Evolutionary conservation across 2,888 invertebrate species (phyloP), one percentile per base, ranked within the genome.

Genomic region (Tachina lurida): DNA sequence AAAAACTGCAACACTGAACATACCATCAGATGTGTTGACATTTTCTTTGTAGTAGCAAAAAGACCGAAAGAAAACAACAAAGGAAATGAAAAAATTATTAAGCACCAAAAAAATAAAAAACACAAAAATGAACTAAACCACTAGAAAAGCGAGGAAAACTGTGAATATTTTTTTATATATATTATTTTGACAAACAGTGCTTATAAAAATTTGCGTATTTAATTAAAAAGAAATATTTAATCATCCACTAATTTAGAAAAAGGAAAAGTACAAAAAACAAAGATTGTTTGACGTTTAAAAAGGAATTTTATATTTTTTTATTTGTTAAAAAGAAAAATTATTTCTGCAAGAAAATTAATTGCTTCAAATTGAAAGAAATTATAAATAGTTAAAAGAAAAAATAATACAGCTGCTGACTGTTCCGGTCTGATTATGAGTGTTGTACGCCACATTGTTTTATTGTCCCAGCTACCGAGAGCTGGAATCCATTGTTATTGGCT

Each of bases 361-460:
- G 22, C 17, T 39, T 60, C 17, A 62, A 62, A 47, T 60, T 77
- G 5, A 15, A 73, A 74, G 56, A 79, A 71, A 47, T 56, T 43
- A 10, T 12, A 62, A 49, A 56, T 70, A 81, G 56, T 19, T 65
- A 12, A 65, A 56, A 31, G 1, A 7, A 52, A 56, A 82, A 58
- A 76, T 63, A 79, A 79, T 63, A 58, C 15, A 65, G 67, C 78
- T 75, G 31, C 49, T 76, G 45, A n/a, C 47, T 60, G 52, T 58
- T 79, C 70, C 83, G 76, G 75, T 45, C 62, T 78, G 60, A 88
- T 78, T 76, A 91, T 91, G 91, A 91, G 91, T 88, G 90, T 91
- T 88, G 90, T 91, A 68, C 90, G 90, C 77, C 90, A 90, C 79
- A 89, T 91, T 70, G 89, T 91, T 68, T 88, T 91, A 80, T 87